These are phyloP conservation scores for Acromyrmex heyeri DNA, from an alignment of 1,140 invertebrate species.

Conservation along the genomic window DNA sequence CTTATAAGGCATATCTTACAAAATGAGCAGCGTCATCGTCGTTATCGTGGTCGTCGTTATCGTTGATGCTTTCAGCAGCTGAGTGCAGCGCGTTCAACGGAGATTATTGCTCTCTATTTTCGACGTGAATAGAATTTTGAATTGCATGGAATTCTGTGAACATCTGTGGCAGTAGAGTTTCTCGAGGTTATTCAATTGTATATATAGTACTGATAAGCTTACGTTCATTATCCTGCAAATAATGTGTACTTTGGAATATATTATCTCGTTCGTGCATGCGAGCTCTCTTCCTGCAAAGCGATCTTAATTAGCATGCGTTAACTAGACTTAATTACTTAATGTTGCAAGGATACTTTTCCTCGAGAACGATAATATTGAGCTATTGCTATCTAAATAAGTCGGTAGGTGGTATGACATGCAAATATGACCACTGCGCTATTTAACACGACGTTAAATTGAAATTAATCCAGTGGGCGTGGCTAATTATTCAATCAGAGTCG, in stretches of 20 bases:
- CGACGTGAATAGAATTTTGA: not conserved
- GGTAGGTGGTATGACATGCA: conserved; percentile 8
- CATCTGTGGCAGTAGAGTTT: not conserved
- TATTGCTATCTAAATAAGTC: conserved; percentile 11
- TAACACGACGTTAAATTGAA: conserved; percentile 41
- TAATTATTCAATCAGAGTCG: conserved; percentile 52
- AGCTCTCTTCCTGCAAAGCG: not conserved
- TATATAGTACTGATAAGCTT: not conserved
- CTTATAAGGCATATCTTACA: conserved; percentile 30
- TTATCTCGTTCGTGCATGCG: not conserved
- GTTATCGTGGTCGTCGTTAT: not conserved
- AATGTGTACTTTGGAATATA: conserved; percentile 3
- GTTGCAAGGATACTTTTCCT: not conserved
- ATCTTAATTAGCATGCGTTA: conserved; percentile 31
- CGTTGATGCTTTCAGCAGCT: conserved; percentile 10
- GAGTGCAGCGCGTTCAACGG: not conserved
- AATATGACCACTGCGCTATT: conserved; percentile 34
- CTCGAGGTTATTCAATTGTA: not conserved
- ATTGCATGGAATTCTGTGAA: not conserved
- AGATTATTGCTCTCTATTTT: conserved; percentile 3
- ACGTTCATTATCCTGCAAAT: conserved; percentile 10
- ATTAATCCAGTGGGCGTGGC: conserved; percentile 37
- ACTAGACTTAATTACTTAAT: conserved; percentile 46
- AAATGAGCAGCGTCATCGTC: conserved; percentile 13
- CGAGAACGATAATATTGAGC: conserved; percentile 27